A percentile compares a stretch with the other conserved stretches of the same genome.
These are phyloP conservation scores for Drosophila tripunctata DNA, from an alignment of 2,888 invertebrate genomes.

Conservation along the genomic window DNA sequence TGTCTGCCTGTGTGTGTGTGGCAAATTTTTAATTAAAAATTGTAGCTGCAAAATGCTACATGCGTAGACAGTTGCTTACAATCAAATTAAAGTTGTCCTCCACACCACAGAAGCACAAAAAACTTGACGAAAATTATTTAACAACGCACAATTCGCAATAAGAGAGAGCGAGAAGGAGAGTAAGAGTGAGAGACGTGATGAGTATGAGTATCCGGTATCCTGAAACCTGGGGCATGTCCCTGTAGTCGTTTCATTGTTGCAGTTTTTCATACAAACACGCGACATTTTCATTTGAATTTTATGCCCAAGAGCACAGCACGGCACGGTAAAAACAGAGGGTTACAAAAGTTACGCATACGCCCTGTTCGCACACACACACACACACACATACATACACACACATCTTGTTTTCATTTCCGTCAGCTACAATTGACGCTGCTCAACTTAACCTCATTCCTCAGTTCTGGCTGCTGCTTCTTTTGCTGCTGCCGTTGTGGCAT, in stretches of 20 bases:
- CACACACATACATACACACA: conserved; percentile 23
- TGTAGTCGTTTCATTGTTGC: conserved; percentile 64
- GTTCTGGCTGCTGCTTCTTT: conserved; percentile 20
- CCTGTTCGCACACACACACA: conserved; percentile 7
- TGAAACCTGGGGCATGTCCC: conserved; percentile 22
- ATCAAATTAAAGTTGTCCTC: conserved; percentile 54
- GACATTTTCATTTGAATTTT: conserved; percentile 80
- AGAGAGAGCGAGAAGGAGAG: too few relatives aligned
- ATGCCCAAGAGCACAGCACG: conserved; percentile 65
- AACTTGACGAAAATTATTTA: conserved; percentile 42
- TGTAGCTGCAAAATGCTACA: conserved; percentile 19
- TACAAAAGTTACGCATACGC: conserved; percentile 68
- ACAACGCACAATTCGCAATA: conserved; percentile 22
- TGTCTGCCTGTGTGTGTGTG: too few relatives aligned
- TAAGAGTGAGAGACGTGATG: neutral
- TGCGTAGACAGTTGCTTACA: conserved; percentile 47
- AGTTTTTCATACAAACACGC: conserved; percentile 61
- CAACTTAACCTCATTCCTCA: conserved; percentile 77
- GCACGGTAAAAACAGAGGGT: conserved; percentile 37
- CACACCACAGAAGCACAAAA: neutral
- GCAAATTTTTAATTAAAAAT: conserved; percentile 24
- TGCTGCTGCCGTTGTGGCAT: conserved; percentile 49
- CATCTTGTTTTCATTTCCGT: conserved; percentile 80
- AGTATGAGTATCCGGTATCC: conserved; percentile 1
- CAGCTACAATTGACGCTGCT: conserved; percentile 80